Conservation (phyloP, 2,797 vertebrate genomes). For the Okamejei kenojei region DNA sequence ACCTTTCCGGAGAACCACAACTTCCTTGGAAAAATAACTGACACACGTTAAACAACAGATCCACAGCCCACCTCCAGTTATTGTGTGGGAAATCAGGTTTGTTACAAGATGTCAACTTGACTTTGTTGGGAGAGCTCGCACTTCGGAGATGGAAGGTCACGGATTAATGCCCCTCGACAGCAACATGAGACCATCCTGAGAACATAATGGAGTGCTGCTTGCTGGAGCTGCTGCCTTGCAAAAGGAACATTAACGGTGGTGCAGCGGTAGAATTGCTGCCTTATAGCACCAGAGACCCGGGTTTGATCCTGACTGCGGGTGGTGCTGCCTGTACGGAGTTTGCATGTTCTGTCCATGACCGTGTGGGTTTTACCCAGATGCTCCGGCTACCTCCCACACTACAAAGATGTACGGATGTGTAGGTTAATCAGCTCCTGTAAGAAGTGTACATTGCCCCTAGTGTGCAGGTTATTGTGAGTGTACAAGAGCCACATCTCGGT, state of each 20-base stretch:
- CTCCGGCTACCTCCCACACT: too few relatives aligned
- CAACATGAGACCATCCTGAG: neutral
- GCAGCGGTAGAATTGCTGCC: too few relatives aligned
- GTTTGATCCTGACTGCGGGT: too few relatives aligned
- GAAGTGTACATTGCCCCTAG: too few relatives aligned
- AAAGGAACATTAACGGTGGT: neutral
- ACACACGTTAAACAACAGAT: neutral
- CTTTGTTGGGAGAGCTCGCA: neutral
- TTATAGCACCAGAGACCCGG: too few relatives aligned
- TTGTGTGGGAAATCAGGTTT: neutral
- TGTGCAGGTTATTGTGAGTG: too few relatives aligned
- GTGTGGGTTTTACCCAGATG: too few relatives aligned
- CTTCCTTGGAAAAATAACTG: neutral
- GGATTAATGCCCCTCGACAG: neutral
- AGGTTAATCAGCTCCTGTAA: too few relatives aligned
- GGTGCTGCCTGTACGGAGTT: too few relatives aligned
- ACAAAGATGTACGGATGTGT: too few relatives aligned
- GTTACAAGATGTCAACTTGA: neutral
- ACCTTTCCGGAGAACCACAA: neutral
- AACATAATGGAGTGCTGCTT: neutral
- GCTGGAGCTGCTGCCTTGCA: neutral
- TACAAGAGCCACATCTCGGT: too few relatives aligned
- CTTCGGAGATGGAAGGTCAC: neutral
- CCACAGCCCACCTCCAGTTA: neutral
- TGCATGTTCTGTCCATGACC: too few relatives aligned